Evolutionary conservation across 1,140 invertebrate genomes (phyloP), one percentile per base, ranked within the genome.

Genomic region (Bombyx mandarina): DNA sequence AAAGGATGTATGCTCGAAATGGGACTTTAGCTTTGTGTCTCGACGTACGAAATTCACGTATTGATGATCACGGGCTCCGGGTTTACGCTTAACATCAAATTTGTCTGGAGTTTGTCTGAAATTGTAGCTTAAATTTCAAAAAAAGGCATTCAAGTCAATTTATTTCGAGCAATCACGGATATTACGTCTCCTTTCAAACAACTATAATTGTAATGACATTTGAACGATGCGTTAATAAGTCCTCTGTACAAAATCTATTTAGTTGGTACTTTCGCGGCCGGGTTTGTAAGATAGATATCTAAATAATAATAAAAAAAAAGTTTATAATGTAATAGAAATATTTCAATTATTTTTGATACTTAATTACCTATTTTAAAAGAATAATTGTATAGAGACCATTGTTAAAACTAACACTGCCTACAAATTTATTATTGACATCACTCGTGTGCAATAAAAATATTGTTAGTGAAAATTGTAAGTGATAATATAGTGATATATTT

Each of bases 331-430:
- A 61, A 60, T 63, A 57, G 57, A 62, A 35, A 62, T 69, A 69
- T 63, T 69, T 57, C 45, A 65, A 62, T 73, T 71, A 71, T 74
- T 74, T 71, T 74, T 74, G 68, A 73, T 73, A 73, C 69, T 71
- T 69, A 69, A 69, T 68, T 71, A 63, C 56, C 57, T 71, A 67
- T 68, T 66, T 61, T 56, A 54, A 67, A 65, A 35, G 26, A 35
- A 35, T 35, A 35, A 66, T 56, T 70, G 61, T 65, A 62, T 49
- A 60, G 58, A 52, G 50, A 69, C 53, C 58, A 62, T 67, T 65
- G 57, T 65, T 62, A 54, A 65, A 61, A 58, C 57, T 63, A 67
- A 69, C 63, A 68, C 71, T 70, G 67, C 65, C 67, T 64, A 60
- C 56, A 45, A 61, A 58, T 35, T 35, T 35, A 35, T 35, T 35